Evolutionary conservation across 2,797 vertebrate species (phyloP).

Genomic region (Margarornis squamiger): DNA sequence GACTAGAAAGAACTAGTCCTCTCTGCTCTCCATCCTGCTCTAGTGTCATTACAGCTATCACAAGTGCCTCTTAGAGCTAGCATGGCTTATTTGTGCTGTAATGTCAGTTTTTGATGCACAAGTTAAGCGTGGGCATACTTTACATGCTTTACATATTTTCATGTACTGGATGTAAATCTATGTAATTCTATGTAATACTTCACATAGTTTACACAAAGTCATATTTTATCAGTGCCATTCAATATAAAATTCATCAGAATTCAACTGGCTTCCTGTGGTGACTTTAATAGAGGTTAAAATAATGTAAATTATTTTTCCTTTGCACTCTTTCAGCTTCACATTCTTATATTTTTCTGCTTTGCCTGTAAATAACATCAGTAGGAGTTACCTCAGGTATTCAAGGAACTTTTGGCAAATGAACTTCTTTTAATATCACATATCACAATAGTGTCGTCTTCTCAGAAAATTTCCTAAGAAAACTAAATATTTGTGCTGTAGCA

Average conservation of each 20-base stretch:
- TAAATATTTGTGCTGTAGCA: not conserved
- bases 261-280: not conserved
- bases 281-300: not conserved
- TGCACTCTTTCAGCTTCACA: not conserved
- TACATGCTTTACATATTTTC: not conserved
- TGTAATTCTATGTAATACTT: not conserved
- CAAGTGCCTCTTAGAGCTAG: not conserved
- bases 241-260: not conserved
- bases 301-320: not conserved
- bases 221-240: rapidly evolving
- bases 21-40: not conserved
- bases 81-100: not conserved
- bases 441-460: not conserved
- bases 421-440: not conserved
- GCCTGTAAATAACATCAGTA: not conserved
- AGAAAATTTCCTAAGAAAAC: not conserved
- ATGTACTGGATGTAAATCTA: not conserved
- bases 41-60: not conserved
- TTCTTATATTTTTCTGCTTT: not conserved
- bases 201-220: not conserved
- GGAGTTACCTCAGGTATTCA: not conserved
- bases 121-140: not conserved
- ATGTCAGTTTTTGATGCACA: not conserved
- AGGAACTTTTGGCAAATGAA: not conserved
- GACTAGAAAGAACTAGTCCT: not conserved